phyloP scores from a whole-genome alignment of 2,888 invertebrate species.

The Cosmia trapezina region DNA sequence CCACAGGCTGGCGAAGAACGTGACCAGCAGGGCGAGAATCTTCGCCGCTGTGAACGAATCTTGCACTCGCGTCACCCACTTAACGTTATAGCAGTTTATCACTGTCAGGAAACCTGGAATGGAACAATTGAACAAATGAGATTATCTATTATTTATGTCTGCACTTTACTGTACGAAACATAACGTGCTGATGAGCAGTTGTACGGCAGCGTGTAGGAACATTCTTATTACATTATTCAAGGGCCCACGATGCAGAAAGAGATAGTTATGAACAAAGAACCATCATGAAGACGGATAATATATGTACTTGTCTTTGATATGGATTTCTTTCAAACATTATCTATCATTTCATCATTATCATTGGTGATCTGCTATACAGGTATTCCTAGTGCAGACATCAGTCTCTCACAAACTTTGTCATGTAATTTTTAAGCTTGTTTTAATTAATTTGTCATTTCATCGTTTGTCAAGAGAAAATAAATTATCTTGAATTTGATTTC shows the following conservation, averaged over 20 bases:
- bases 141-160: constrained; percentile 21
- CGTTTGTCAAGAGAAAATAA: too few species aligned
- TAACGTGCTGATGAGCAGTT: constrained; percentile 21
- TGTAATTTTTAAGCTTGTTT: too few species aligned
- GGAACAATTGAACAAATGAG: constrained; percentile 50
- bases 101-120: constrained; percentile 95
- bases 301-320: constrained; percentile 11
- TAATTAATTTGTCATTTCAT: too few species aligned
- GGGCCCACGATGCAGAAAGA: constrained; percentile 36
- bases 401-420: too few species aligned
- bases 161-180: background rate
- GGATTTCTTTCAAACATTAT: background rate
- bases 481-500: too few species aligned
- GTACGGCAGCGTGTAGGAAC: constrained; percentile 1
- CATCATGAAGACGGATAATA: background rate
- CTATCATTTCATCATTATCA: background rate
- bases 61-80: constrained; percentile 98
- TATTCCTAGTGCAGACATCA: too few species aligned
- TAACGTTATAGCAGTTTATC: constrained; percentile 98
- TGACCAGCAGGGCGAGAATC: constrained; percentile 95
- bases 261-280: constrained; percentile 18
- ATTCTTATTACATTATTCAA: constrained; percentile 22
- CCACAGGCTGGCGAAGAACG: constrained; percentile 95
- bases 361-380: too few species aligned
- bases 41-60: constrained; percentile 98